Conservation (phyloP, 2,888 invertebrate genomes). For the Lypha dubia region DNA sequence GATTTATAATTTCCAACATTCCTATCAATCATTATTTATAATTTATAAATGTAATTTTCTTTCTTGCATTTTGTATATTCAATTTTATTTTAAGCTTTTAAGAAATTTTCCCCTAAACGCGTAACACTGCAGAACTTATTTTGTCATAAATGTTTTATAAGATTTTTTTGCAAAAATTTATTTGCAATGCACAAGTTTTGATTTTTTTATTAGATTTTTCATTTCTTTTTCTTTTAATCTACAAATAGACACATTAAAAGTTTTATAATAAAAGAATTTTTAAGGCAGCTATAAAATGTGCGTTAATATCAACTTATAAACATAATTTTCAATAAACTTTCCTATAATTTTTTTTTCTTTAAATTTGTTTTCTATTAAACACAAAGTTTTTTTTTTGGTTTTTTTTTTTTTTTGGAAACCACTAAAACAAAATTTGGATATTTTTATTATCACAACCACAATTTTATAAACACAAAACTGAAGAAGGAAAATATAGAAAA, state of each 20-base stretch:
- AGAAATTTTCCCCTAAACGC: background rate
- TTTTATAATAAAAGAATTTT: slow-evolving; percentile 10
- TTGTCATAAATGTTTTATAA: slow-evolving; percentile 21
- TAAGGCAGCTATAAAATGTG: slow-evolving; percentile 11
- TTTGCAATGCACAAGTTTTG: slow-evolving; percentile 22
- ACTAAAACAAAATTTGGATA: slow-evolving; percentile 15
- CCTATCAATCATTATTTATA: slow-evolving; percentile 33
- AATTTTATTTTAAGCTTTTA: slow-evolving; percentile 1
- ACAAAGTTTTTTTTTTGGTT: background rate
- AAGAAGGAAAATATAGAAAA: background rate
- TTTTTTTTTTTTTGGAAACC: slow-evolving; percentile 18
- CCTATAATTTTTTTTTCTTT: background rate
- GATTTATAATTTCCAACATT: background rate
- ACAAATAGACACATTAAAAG: background rate
- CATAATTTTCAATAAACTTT: slow-evolving; percentile 3
- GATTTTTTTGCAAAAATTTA: background rate
- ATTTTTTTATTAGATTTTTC: slow-evolving; percentile 10
- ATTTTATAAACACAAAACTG: slow-evolving; percentile 43
- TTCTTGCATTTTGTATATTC: background rate
- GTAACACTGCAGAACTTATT: slow-evolving; percentile 3
- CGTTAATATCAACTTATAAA: background rate
- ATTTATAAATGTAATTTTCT: slow-evolving; percentile 9
- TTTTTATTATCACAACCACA: slow-evolving; percentile 49
- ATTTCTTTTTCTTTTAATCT: background rate
- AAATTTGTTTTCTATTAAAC: background rate